A percentile compares a stretch with the other conserved stretches of the same genome.
Evolutionary conservation across 2,797 vertebrate species (phyloP).

Genomic region (Diceros bicornis): DNA sequence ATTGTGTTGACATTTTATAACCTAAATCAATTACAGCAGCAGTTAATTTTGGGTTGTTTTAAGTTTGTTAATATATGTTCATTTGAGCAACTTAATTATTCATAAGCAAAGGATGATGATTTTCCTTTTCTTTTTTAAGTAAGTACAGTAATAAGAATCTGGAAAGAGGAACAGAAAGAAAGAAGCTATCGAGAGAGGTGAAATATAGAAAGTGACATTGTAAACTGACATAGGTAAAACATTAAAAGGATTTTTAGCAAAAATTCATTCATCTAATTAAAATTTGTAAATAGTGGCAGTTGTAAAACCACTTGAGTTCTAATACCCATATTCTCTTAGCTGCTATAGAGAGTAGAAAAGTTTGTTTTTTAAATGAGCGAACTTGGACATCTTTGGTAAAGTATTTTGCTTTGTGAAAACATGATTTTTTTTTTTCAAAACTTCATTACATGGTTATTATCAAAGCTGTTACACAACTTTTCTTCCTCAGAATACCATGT

Average conservation of each 20-base stretch:
- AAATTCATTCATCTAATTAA: constrained; percentile 81
- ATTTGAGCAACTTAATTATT: constrained; percentile 80
- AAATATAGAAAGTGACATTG: constrained; percentile 73
- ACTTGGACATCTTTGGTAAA: constrained; percentile 81
- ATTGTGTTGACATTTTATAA: constrained; percentile 70
- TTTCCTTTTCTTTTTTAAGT: constrained; percentile 80
- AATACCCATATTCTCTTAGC: constrained; percentile 73
- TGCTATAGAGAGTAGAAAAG: constrained; percentile 76
- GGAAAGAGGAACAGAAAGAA: constrained; percentile 89
- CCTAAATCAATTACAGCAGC: constrained; percentile 66
- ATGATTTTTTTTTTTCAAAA: constrained; percentile 82
- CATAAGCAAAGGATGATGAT: constrained; percentile 74
- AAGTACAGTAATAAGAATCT: constrained; percentile 84
- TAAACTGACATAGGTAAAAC: constrained; percentile 82
- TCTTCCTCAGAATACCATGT: constrained; percentile 99
- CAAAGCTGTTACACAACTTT: constrained; percentile 93
- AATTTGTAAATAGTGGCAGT: constrained; percentile 69
- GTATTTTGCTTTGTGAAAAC: constrained; percentile 83
- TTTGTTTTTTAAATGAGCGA: constrained; percentile 77
- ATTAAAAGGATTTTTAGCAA: constrained; percentile 79
- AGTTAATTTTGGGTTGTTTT: constrained; percentile 78
- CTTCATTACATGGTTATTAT: constrained; percentile 90
- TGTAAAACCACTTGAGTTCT: constrained; percentile 68
- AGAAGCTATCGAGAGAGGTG: constrained; percentile 83
- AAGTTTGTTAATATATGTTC: constrained; percentile 73